phyloP scores from a whole-genome alignment of 2,113 vertebrate genomes.

The Chroicocephalus ridibundus region DNA sequence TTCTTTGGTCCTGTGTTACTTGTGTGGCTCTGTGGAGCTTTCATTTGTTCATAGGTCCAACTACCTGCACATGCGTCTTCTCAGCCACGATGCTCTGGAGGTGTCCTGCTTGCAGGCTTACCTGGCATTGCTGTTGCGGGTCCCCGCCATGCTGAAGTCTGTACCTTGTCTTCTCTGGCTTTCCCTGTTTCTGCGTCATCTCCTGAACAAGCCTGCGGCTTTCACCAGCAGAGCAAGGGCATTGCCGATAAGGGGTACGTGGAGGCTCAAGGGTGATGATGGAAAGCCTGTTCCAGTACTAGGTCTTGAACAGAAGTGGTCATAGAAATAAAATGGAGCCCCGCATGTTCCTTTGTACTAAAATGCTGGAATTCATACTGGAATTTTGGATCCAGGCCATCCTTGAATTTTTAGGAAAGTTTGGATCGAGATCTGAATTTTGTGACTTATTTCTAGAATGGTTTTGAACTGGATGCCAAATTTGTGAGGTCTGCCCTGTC shows the following conservation, averaged over 20 bases:
- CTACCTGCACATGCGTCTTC: rapidly evolving
- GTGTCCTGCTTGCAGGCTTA: not conserved
- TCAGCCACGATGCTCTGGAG: not conserved
- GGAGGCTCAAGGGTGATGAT: not conserved
- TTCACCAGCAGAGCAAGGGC: not conserved
- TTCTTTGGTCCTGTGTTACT: not conserved
- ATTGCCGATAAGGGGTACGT: rapidly evolving
- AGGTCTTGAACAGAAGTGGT: not conserved
- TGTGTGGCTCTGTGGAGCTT: not conserved
- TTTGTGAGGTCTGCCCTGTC: not conserved
- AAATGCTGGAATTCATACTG: not conserved
- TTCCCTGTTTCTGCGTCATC: not conserved
- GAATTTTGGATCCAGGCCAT: not conserved
- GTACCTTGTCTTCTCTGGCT: not conserved
- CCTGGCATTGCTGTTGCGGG: not conserved
- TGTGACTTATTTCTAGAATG: not conserved
- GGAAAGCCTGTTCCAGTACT: not conserved
- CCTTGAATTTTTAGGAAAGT: not conserved
- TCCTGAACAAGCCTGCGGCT: not conserved
- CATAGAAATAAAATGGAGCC: not conserved
- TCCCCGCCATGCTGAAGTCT: not conserved
- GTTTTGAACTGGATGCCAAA: not conserved
- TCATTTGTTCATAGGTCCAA: not conserved
- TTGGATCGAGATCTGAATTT: not conserved
- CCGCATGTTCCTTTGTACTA: not conserved